phyloP scores from a whole-genome alignment of 2,888 invertebrate species.

The Chymomyza caudatula region DNA sequence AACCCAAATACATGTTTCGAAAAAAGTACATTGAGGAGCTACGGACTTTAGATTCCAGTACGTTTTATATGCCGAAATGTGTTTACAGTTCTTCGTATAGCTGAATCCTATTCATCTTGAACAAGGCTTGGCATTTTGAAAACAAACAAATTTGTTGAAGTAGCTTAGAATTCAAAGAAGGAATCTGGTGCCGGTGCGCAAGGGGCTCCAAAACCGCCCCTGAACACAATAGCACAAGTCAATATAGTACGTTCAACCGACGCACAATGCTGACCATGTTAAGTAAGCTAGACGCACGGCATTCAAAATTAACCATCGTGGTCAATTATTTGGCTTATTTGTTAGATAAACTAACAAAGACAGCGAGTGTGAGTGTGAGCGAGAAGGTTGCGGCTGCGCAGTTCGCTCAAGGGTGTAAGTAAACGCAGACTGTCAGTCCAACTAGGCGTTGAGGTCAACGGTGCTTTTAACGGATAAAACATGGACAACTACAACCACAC shows the following conservation, averaged over 20 bases:
- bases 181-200: too few relatives aligned
- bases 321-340: slow-evolving; percentile 65
- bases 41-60: too few relatives aligned
- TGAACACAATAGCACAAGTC: too few relatives aligned
- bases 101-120: too few relatives aligned
- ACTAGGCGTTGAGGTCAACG: slow-evolving; percentile 62
- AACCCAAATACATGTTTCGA: too few relatives aligned
- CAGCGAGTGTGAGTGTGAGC: slow-evolving; percentile 17
- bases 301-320: slow-evolving; percentile 52
- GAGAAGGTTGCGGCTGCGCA: slow-evolving; percentile 35
- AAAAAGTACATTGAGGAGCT: too few relatives aligned
- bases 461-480: slow-evolving; percentile 55
- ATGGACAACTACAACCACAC: neutral
- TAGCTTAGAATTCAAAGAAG: too few relatives aligned
- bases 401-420: slow-evolving; percentile 58
- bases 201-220: too few relatives aligned
- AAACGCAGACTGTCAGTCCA: slow-evolving; percentile 15
- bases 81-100: too few relatives aligned
- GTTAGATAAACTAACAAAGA: slow-evolving; percentile 42
- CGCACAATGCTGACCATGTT: slow-evolving; percentile 15
- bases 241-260: slow-evolving; percentile 23
- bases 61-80: too few relatives aligned
- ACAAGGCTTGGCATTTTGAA: too few relatives aligned
- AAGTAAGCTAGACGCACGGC: slow-evolving; percentile 10
- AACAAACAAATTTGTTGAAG: too few relatives aligned